A percentile compares a stretch with the other conserved stretches of the same genome.
These are phyloP conservation scores for Bellardia bayeri DNA, from an alignment of 2,888 invertebrate species.

Conservation along the genomic window DNA sequence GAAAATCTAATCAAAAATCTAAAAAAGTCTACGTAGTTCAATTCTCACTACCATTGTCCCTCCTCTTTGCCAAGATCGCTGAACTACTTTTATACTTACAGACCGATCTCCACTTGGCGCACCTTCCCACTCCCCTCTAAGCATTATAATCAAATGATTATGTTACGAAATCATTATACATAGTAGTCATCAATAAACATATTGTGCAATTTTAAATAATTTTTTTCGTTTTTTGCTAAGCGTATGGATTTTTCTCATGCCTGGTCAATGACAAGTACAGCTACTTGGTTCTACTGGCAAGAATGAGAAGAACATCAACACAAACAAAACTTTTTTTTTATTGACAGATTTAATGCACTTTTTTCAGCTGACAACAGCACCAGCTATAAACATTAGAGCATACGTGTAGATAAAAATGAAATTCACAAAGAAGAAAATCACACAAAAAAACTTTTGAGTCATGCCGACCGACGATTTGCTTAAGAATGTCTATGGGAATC, in stretches of 20 bases:
- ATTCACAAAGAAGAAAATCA: slow-evolving; percentile 34
- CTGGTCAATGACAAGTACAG: slow-evolving; percentile 74
- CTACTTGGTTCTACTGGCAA: slow-evolving; percentile 71
- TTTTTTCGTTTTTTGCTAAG: slow-evolving; percentile 4
- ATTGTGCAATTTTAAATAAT: slow-evolving; percentile 59
- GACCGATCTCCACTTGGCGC: neutral
- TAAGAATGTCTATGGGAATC: slow-evolving; percentile 72
- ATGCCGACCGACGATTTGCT: slow-evolving; percentile 71
- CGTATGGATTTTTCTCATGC: slow-evolving; percentile 70
- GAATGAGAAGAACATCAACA: slow-evolving; percentile 7
- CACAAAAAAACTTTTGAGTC: slow-evolving; percentile 60
- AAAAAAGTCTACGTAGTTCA: too few relatives aligned
- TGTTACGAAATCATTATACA: slow-evolving; percentile 43
- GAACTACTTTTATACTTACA: too few relatives aligned
- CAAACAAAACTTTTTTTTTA: slow-evolving; percentile 44
- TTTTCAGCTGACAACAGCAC: slow-evolving; percentile 43
- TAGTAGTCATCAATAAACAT: slow-evolving; percentile 58
- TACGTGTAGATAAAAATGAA: slow-evolving; percentile 12
- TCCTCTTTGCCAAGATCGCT: too few relatives aligned
- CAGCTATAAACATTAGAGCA: slow-evolving; percentile 57
- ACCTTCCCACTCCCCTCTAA: neutral
- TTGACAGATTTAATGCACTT: slow-evolving; percentile 73
- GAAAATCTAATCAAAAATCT: too few relatives aligned
- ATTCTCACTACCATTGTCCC: too few relatives aligned
- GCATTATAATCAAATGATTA: slow-evolving; percentile 43